Percentiles rank a stretch among this genome's conserved stretches.
These are phyloP conservation scores for Maniola jurtina DNA, from an alignment of 1,140 invertebrate species.

Conservation along the genomic window DNA sequence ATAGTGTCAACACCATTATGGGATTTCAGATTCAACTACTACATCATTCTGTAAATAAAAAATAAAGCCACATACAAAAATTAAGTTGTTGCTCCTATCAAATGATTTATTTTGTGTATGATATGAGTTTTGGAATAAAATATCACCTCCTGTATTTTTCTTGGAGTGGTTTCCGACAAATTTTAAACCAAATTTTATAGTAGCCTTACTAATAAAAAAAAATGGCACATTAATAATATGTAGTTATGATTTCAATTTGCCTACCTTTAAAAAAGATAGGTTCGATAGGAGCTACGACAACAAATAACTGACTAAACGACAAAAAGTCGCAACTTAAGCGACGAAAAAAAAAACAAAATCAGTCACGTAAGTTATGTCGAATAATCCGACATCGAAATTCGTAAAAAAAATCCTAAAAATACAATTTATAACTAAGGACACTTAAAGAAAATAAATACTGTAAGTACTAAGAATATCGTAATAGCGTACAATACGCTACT, in stretches of 20 bases:
- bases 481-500: slow-evolving; percentile 40
- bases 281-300: neutral
- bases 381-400: slow-evolving; percentile 37
- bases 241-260: too few relatives aligned
- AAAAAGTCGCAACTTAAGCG: neutral
- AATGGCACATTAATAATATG: too few relatives aligned
- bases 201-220: too few relatives aligned
- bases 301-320: neutral
- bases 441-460: slow-evolving; percentile 77
- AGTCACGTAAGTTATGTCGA: slow-evolving; percentile 37
- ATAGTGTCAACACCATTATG: neutral
- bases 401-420: slow-evolving; percentile 44
- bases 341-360: slow-evolving; percentile 34
- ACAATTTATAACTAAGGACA: slow-evolving; percentile 44
- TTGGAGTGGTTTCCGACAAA: too few relatives aligned
- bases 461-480: slow-evolving; percentile 70
- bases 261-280: too few relatives aligned
- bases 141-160: too few relatives aligned
- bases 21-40: neutral
- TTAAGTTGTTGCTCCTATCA: neutral
- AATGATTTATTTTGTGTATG: neutral
- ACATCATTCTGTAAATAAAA: slow-evolving; percentile 4
- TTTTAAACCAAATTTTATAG: too few relatives aligned
- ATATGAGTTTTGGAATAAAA: too few relatives aligned
- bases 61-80: slow-evolving; percentile 4